Evolutionary conservation across 2,888 invertebrate genomes (phyloP).

Genomic region (Phragmatobia fuliginosa): DNA sequence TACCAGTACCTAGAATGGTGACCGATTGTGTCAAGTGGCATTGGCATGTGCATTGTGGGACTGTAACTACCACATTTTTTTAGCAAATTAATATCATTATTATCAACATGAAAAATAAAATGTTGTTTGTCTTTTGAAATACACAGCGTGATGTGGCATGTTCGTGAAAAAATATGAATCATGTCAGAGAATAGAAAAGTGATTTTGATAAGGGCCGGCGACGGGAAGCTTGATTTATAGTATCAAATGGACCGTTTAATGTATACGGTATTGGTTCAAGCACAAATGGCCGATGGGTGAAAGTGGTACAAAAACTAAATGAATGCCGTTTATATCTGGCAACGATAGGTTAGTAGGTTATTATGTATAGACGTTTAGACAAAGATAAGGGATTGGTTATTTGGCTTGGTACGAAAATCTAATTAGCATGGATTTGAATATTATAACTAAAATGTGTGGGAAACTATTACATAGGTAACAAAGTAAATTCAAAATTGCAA

Average conservation of each 20-base stretch:
- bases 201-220: slow-evolving; percentile 38
- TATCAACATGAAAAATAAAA: no score
- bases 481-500: neutral
- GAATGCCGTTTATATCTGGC: neutral
- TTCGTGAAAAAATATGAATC: slow-evolving; percentile 26
- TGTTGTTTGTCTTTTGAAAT: neutral
- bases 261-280: slow-evolving; percentile 34
- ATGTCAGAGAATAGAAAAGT: slow-evolving; percentile 32
- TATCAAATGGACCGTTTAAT: slow-evolving; percentile 44
- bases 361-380: neutral
- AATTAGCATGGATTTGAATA: neutral
- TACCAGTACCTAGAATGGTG: neutral
- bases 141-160: neutral
- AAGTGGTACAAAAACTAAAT: slow-evolving; percentile 16
- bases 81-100: no score
- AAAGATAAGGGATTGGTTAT: neutral
- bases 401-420: neutral
- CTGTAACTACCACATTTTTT: no score
- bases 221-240: slow-evolving; percentile 47
- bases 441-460: no score
- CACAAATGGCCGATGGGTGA: slow-evolving; percentile 24
- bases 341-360: neutral
- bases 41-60: no score
- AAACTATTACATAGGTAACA: no score
- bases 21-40: no score